Base-by-base conservation (phyloP, 1,140 invertebrate species). In the Battus philenor region DNA sequence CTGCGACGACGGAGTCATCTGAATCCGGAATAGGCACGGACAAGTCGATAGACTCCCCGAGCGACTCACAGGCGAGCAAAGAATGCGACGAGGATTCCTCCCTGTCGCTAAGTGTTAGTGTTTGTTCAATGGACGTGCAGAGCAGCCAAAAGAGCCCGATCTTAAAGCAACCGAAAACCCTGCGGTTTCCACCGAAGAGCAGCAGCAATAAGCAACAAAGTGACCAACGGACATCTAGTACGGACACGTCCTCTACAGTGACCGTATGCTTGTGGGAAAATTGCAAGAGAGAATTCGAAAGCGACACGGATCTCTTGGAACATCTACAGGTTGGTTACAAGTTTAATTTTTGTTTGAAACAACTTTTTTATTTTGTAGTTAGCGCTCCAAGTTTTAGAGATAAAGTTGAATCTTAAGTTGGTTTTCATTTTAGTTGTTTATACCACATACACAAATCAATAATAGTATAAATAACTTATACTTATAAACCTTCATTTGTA, bases 211-310 rank as follows among this genome's bases (percentile, higher is more conserved):
- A 82, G 50, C 29, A 70, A 9, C 60, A 64, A 31, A 81, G 49
- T 43, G 59, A 64, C 17, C 38, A 68, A 54, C 66, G 78, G 43
- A 77, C 54, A 31, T 71, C 76, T 6, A 80, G 72, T 44, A 67
- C 70, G 4, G 76, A 68, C 62, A 76, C 51, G 2, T 68, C 71
- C 9, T 51, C 71, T 1, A 73, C 77, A 18, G 71, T 78, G 2
- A 76, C 70, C 4, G 74, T 90, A 24, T 97, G 96, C 68, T 89
- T 92, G 46, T 98, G 96, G 96, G 90, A 93, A 61, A 92, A 94
- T 57, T 98, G 96, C 86, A 90, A 90, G 54, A 88, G 88, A 56
- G 90, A 89, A 64, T 92, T 94, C 52, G 93, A 94, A 33, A 91
- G 92, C 45, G 92, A 90, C 70, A 89, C 91, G 10, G 91, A 91